Conservation (phyloP, 2,797 vertebrate species). For the Spea hammondii region DNA sequence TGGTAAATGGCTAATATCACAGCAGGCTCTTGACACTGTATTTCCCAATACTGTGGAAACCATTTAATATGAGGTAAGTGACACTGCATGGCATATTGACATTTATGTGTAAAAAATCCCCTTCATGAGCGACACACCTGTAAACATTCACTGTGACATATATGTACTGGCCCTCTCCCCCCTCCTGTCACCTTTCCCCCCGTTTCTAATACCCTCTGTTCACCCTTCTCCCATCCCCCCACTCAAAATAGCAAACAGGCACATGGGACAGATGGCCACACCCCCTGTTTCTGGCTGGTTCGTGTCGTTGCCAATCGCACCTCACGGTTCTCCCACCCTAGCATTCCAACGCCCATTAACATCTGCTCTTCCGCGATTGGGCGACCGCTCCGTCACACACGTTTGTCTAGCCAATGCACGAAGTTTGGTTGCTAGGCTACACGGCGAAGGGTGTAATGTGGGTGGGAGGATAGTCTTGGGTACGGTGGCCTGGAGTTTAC, state of each 20-base stretch:
- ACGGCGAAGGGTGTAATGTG: constrained; percentile 1
- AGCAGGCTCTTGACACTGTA: too few relatives aligned
- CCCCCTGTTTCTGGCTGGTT: constrained; percentile 14
- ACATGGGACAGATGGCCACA: constrained; percentile 28
- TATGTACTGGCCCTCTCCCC: background rate
- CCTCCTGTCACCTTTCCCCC: constrained; percentile 13
- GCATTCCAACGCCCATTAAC: too few relatives aligned
- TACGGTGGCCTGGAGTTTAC: constrained; percentile 36
- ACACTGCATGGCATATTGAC: too few relatives aligned
- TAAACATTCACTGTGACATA: background rate
- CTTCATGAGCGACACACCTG: background rate
- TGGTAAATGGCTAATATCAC: too few relatives aligned
- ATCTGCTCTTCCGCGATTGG: constrained; percentile 3
- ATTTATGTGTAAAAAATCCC: background rate
- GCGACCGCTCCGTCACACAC: background rate
- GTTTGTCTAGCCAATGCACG: background rate
- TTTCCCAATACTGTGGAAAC: too few relatives aligned
- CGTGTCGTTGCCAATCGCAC: background rate
- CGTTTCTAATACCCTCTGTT: constrained; percentile 21
- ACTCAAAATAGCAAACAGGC: constrained; percentile 18
- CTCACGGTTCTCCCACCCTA: background rate
- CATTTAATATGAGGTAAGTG: too few relatives aligned
- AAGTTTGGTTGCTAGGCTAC: constrained; percentile 11
- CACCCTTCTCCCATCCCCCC: constrained; percentile 36
- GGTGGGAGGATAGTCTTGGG: background rate